Percentiles rank a stretch among this genome's conserved stretches.
phyloP scores from a whole-genome alignment of 2,888 invertebrate species.

The Coenonympha glycerion region DNA sequence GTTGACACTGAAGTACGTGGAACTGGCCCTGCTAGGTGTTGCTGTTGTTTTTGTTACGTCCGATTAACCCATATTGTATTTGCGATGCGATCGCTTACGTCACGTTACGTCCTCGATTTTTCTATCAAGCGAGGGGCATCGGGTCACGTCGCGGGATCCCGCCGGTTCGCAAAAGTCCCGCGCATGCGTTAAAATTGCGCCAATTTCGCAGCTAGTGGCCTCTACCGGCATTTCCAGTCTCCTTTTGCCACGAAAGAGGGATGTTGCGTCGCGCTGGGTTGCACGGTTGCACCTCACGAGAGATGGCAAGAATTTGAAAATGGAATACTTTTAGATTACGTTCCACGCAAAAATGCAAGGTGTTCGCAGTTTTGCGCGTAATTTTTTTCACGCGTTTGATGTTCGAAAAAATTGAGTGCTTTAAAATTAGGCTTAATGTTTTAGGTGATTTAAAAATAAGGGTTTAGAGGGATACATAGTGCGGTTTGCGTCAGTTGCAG shows the following conservation, averaged over 20 bases:
- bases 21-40: conserved; percentile 41
- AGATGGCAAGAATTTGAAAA: conserved; percentile 63
- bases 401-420: conserved; percentile 23
- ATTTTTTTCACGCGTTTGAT: conserved; percentile 26
- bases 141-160: conserved; percentile 63
- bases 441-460: conserved; percentile 25
- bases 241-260: conserved; percentile 50
- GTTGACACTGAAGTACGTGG: too few species aligned
- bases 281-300: conserved; percentile 44
- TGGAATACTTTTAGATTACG: conserved; percentile 56
- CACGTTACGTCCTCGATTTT: conserved; percentile 73
- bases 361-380: conserved; percentile 34
- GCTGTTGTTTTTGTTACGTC: conserved; percentile 60
- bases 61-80: conserved; percentile 64
- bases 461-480: conserved; percentile 34
- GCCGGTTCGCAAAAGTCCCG: conserved; percentile 56
- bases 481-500: conserved; percentile 48
- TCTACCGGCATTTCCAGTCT: conserved; percentile 65
- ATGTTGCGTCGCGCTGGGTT: conserved; percentile 60
- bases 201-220: conserved; percentile 70
- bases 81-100: conserved; percentile 65
- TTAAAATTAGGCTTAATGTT: conserved; percentile 18
- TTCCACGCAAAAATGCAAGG: conserved; percentile 30
- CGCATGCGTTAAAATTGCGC: conserved; percentile 74
- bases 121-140: conserved; percentile 66